A percentile compares a stretch with the other conserved stretches of the same genome.
phyloP scores from a whole-genome alignment of 2,888 invertebrate species.

The Amphiduros pacificus region DNA sequence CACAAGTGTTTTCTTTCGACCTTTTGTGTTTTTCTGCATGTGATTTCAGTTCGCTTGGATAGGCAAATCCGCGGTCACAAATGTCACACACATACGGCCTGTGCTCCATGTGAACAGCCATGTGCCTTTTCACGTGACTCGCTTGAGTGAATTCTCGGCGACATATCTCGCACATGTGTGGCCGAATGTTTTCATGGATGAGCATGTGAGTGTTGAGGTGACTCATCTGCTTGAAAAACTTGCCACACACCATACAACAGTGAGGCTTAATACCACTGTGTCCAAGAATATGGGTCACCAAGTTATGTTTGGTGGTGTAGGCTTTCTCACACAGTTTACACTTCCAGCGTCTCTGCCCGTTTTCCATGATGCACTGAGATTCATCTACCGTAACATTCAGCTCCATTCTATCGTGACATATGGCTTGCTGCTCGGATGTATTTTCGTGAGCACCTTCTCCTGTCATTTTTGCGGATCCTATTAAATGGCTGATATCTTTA shows the following conservation, averaged over 20 bases:
- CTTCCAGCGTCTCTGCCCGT: conserved; percentile 54
- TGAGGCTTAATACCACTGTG: conserved; percentile 58
- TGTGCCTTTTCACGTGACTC: conserved; percentile 57
- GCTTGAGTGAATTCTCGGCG: conserved; percentile 48
- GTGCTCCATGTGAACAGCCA: conserved; percentile 50
- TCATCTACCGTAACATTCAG: background rate
- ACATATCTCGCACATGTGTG: conserved; percentile 53
- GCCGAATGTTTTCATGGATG: conserved; percentile 55
- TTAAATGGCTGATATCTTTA: no score
- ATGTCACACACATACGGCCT: conserved; percentile 49
- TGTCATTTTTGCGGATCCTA: no score
- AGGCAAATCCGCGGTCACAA: conserved; percentile 53
- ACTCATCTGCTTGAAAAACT: conserved; percentile 57
- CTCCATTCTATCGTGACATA: no score
- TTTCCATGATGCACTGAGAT: conserved; percentile 30
- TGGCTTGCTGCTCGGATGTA: no score
- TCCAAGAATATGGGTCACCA: conserved; percentile 56
- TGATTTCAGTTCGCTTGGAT: conserved; percentile 49
- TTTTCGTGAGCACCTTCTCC: no score
- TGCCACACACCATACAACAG: conserved; percentile 56
- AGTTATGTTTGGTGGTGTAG: conserved; percentile 58
- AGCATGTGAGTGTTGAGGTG: conserved; percentile 58
- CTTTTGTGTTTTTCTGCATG: conserved; percentile 45
- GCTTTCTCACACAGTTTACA: conserved; percentile 55
- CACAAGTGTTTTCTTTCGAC: conserved; percentile 37